Evolutionary conservation across 2,888 invertebrate species (phyloP).

Genomic region (Vannuccia rotundouncinata): DNA sequence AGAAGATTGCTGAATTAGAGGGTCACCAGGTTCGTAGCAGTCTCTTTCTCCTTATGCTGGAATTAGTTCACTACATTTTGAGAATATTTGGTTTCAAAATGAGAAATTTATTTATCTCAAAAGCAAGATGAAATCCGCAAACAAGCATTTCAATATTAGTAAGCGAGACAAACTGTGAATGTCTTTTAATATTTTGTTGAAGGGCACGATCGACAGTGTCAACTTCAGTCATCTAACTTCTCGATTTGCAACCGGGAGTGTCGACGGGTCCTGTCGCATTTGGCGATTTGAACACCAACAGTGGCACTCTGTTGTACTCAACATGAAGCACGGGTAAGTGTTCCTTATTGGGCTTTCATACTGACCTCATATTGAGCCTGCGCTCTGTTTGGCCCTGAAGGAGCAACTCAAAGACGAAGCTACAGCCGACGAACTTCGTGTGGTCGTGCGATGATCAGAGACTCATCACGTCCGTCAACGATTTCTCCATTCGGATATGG

Average conservation of each 20-base stretch:
- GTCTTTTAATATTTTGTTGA: no score
- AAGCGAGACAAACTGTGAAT: no score
- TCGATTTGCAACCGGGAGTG: conserved; percentile 83
- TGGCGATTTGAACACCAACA: conserved; percentile 66
- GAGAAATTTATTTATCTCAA: no score
- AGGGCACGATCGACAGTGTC: conserved; percentile 86
- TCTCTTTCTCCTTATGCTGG: not conserved
- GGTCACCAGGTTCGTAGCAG: conserved; percentile 65
- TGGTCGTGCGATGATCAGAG: conserved; percentile 83
- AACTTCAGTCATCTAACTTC: conserved; percentile 84
- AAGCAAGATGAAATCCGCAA: no score
- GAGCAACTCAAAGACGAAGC: conserved; percentile 48
- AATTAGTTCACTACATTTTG: no score
- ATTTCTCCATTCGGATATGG: conserved; percentile 73
- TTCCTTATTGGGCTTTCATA: not conserved
- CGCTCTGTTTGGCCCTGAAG: not conserved
- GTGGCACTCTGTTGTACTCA: conserved; percentile 14
- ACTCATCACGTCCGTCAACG: conserved; percentile 83
- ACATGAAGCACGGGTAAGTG: conserved; percentile 13
- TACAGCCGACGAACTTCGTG: conserved; percentile 87
- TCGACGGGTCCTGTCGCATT: conserved; percentile 85
- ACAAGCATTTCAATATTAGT: no score
- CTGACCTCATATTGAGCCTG: not conserved
- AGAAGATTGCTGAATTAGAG: conserved; percentile 68
- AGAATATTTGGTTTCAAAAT: no score